Evolutionary conservation across 1,140 invertebrate genomes (phyloP), one percentile per base, ranked within the genome.

Genomic region (Brachionus manjavacas): DNA sequence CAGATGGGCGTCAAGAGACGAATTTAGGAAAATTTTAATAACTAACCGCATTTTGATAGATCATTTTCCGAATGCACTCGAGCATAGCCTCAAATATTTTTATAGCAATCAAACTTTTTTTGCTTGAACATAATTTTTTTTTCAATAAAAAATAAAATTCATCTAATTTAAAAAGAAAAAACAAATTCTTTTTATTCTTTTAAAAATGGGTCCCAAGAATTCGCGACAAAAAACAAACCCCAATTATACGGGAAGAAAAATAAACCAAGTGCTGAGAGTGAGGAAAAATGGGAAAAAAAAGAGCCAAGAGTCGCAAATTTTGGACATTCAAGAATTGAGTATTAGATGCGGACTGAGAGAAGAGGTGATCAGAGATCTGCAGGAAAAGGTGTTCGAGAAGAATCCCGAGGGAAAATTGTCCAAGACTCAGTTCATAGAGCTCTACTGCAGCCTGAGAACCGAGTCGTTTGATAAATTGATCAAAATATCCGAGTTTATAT

Each of bases 11-110:
- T 60, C 52, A 20, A 23, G 64, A 43, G 79, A 81, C 9, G 79
- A 81, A 46, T 81, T 81, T 64, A 81, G 60, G 16, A 81, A 81
- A 81, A 81, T 81, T 25, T 60, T 81, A 23, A 81, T 81, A 23
- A 81, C 79, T n/a, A 81, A 81, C 60, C 79, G 79, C 7, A 64
- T 81, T 14, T 46, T 81, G n/a, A 64, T 81, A 4, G 79, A 81
- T 46, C 79, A 81, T 68, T 81, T 81, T 81, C 79, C 79, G 6
- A 81, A 81, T 16, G 41, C 49, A 23, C 25, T 81, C 23, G 79
- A 81, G 35, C n/a, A 64, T 81, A 39, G 52, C 39, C 20, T 81
- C 1, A 81, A 68, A 39, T 81, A 81, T 81, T 81, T 81, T 68
- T 64, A 72, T 41, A 4, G 35, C 31, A 72, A 72, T 72, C 68